Conservation (phyloP, 2,888 invertebrate genomes). For the Ramazzottius varieornatus region DNA sequence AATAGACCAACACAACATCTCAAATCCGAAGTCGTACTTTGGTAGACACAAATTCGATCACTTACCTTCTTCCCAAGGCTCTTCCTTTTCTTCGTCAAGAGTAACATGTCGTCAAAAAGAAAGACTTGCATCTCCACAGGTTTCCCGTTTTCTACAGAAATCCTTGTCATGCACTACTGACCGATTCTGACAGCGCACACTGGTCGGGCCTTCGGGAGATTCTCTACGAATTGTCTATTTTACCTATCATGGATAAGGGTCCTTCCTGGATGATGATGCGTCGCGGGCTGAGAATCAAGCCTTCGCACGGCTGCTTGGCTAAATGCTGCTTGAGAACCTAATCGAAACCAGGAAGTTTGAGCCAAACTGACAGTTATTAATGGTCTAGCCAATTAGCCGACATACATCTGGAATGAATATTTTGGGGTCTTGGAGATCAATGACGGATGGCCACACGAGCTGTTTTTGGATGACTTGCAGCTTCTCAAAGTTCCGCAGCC, state of each 20-base stretch:
- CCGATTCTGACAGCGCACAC: too few species aligned
- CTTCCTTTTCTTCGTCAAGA: constrained; percentile 33
- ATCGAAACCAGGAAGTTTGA: constrained; percentile 10
- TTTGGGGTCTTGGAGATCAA: constrained; percentile 31
- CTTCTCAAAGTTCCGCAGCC: constrained; percentile 37
- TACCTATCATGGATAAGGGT: constrained; percentile 25
- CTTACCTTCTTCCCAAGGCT: constrained; percentile 27
- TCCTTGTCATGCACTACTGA: too few species aligned
- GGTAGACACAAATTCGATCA: too few species aligned
- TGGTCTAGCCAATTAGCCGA: background rate
- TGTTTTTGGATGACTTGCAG: constrained; percentile 34
- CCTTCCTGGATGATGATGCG: constrained; percentile 26
- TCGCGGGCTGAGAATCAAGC: constrained; percentile 30
- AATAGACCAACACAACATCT: background rate
- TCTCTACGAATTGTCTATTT: too few species aligned
- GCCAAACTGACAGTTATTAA: background rate
- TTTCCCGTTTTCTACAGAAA: constrained; percentile 29
- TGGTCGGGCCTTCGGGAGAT: too few species aligned
- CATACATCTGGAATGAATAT: constrained; percentile 30
- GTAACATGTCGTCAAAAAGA: constrained; percentile 35
- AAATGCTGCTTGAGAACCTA: constrained; percentile 31
- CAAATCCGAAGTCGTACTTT: too few species aligned
- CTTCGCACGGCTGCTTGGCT: constrained; percentile 34
- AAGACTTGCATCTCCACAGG: constrained; percentile 33
- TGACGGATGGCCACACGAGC: constrained; percentile 34